Evolutionary conservation across 2,113 vertebrate genomes (phyloP), one percentile per base, ranked within the genome.

Genomic region (Lota lota): DNA sequence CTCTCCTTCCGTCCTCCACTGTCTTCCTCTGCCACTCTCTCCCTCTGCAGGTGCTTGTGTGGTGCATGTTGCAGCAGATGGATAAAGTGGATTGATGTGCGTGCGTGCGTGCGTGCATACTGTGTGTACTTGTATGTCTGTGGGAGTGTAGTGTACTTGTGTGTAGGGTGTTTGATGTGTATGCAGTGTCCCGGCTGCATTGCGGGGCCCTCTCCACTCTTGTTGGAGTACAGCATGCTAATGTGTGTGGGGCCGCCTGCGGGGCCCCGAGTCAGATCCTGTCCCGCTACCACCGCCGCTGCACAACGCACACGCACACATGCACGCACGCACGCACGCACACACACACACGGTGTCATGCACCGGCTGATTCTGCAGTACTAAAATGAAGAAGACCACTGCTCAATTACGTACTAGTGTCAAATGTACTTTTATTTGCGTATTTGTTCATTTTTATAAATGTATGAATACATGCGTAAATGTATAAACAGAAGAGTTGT

Each of bases 11-110:
- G 17, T 56, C 53, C 18, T 22, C 53, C 51, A 1, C 58, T 68
- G n/a, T 61, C 58, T 28, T 12, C 4, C 56, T 54, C 50, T 17
- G 5, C 53, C 50, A 24, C 65, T 4, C 51, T n/a, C 20, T 68
- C 61, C 18, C 76, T 22, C 36, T 11, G 58, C 19, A 59, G 19
- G 1, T 17, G 14, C 0, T 36, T 59, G 65, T 22, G 53, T 75
- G 68, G 68, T 80, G 69, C 77, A 76, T 79, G 82, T 82, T 74
- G 74, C 66, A 67, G 68, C 79, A 76, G 76, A 82, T 78, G 81
- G 72, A 78, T 81, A 66, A 21, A 22, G 53, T 33, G 63, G 66
- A 4, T 6, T 33, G 28, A 64, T 58, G 69, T 59, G 70, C 16
- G 64, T 73, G 68, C 78, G 66, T 70, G 10, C 40, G 10, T 14